Evolutionary conservation across 2,113 vertebrate genomes (phyloP).

Genomic region (Casuarius casuarius): DNA sequence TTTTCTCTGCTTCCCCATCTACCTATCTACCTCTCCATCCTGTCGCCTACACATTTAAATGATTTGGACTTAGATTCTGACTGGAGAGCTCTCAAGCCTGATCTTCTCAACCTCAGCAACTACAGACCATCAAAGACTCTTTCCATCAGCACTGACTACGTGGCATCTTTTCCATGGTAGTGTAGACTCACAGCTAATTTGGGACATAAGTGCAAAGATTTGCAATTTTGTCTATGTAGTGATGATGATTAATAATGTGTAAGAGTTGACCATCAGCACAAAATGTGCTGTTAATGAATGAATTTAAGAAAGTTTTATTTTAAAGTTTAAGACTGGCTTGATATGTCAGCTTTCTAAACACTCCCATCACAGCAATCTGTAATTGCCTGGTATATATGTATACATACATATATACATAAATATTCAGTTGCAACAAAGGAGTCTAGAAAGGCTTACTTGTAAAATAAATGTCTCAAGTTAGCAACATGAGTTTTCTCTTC

Average conservation of each 20-base stretch:
- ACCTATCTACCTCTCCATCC: neutral
- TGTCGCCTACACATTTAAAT: neutral
- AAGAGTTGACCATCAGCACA: neutral
- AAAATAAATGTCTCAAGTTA: neutral
- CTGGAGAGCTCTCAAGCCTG: neutral
- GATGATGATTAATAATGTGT: neutral
- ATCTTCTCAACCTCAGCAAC: neutral
- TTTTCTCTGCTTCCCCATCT: neutral
- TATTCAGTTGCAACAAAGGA: neutral
- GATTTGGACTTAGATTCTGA: fast-evolving
- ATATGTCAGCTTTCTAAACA: neutral
- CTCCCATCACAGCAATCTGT: neutral
- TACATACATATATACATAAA: neutral
- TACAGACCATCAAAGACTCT: neutral
- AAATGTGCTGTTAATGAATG: neutral
- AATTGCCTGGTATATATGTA: neutral
- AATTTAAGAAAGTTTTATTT: neutral
- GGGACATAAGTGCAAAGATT: neutral
- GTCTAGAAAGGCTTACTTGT: neutral
- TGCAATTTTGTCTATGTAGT: neutral
- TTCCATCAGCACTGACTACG: neutral
- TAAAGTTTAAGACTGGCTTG: neutral
- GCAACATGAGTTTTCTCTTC: neutral
- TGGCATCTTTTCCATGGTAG: neutral
- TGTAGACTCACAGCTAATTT: neutral